Evolutionary conservation across 2,113 vertebrate species (phyloP).

Genomic region (Xiphophorus couchianus): DNA sequence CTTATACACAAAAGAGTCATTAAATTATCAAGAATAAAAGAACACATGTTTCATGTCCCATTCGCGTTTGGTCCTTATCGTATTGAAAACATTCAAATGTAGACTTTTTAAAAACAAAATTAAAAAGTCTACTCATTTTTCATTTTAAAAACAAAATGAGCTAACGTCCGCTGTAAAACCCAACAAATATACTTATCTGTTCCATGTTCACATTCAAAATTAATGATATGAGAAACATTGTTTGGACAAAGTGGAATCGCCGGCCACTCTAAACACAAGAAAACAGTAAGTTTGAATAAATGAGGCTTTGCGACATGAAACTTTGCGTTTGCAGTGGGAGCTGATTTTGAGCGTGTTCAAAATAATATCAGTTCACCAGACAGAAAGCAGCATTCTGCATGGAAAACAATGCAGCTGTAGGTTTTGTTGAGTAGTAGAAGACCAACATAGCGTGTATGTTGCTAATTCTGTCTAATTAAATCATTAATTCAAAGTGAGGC

Average conservation of each 20-base stretch:
- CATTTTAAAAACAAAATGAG: not conserved
- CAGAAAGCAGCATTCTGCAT: too few species aligned
- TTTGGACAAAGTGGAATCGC: conserved; percentile 44
- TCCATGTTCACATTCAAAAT: conserved; percentile 41
- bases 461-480: not conserved
- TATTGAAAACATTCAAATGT: not conserved
- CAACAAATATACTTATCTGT: conserved; percentile 20
- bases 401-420: too few species aligned
- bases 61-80: not conserved
- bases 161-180: not conserved
- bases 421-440: too few species aligned
- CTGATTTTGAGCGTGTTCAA: conserved; percentile 17
- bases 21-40: not conserved
- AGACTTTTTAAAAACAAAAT: not conserved
- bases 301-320: conserved; percentile 14
- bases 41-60: not conserved
- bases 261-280: conserved; percentile 35
- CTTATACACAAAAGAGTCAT: not conserved
- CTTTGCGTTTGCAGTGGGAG: conserved; percentile 3
- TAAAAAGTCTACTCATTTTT: too few species aligned
- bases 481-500: not conserved
- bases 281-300: conserved; percentile 36
- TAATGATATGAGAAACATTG: conserved; percentile 52
- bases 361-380: not conserved
- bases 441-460: not conserved